Evolutionary conservation across 2,888 invertebrate genomes (phyloP), one percentile per base, ranked within the genome.

Genomic region (Parapristionchus giblindavisi): DNA sequence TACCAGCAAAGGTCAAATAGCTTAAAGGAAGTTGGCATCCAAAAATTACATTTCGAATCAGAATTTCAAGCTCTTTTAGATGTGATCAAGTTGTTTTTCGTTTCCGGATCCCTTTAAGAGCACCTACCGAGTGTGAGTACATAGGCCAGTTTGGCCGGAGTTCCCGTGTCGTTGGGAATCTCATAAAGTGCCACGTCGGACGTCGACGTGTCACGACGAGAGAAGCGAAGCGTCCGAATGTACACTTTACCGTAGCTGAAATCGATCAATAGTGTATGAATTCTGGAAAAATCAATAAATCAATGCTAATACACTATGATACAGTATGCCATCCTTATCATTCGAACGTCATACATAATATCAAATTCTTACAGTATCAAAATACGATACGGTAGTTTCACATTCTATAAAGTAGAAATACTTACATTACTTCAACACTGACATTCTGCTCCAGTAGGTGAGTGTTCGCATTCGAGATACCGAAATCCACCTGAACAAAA

Each of bases 401-500:
- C 21, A 27, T 1, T 27, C 32, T n/a, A 40, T n/a, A 32, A 48
- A 11, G 5, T 38, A 43, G 38, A 71, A 54, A n/a, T 21, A 72
- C 70, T 70, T 54, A 72, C 72, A 72, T 11, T 17, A 60, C 60
- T 34, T 72, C 72, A 48, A 72, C 60, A 34, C 48, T 60, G 8
- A 58, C 58, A n/a, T 60, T 60, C 48, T 72, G 58, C 48, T 72
- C 72, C 32, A 43, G 40, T 3, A 72, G 36, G 34, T 72, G 58
- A 2, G 48, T 43, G 48, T 72, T 72, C 43, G 72, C 43, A 24
- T 72, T 72, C 32, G 72, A 72, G 32, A 72, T 17, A 8, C 72
- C 72, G 32, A 72, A 72, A 34, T 72, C 72, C 8, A 60, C 48
- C 72, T 72, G 60, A n/a, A n/a, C n/a, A n/a, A n/a, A n/a, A n/a